phyloP scores from a whole-genome alignment of 2,797 vertebrate species.

The Toxotes lorentzi region DNA sequence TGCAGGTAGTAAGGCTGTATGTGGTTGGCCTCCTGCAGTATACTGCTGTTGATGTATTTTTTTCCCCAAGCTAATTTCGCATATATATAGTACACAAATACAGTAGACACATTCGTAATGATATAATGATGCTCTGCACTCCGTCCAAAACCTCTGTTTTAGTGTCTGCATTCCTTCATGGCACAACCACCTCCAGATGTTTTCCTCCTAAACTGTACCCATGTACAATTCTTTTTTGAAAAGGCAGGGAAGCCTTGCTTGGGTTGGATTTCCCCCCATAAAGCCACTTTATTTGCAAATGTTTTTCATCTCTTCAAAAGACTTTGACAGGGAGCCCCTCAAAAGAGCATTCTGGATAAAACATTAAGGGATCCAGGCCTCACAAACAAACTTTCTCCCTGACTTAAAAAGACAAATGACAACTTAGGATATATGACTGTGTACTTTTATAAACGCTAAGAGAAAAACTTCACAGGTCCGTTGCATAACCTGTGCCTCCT shows the following conservation, averaged over 20 bases:
- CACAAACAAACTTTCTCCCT: constrained; percentile 51
- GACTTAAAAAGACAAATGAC: constrained; percentile 46
- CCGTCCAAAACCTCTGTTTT: constrained; percentile 47
- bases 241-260: constrained; percentile 54
- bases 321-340: constrained; percentile 53
- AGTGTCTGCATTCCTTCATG: constrained; percentile 69
- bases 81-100: not conserved
- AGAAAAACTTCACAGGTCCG: constrained; percentile 19
- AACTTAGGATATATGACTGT: constrained; percentile 41
- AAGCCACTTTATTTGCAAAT: constrained; percentile 67
- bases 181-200: constrained; percentile 79
- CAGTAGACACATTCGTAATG: constrained; percentile 14
- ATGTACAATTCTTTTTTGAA: constrained; percentile 46
- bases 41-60: not conserved
- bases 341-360: constrained; percentile 68
- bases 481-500: constrained; percentile 4
- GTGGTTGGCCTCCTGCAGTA: not conserved
- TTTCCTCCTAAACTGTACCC: constrained; percentile 55
- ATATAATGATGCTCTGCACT: constrained; percentile 50
- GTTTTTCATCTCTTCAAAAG: constrained; percentile 71
- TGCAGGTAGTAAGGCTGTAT: not conserved
- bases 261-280: constrained; percentile 64
- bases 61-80: constrained; percentile 4
- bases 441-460: constrained; percentile 34
- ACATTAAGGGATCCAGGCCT: constrained; percentile 53